phyloP scores from a whole-genome alignment of 1,140 invertebrate genomes.

The Drosophila sulfurigaster region DNA sequence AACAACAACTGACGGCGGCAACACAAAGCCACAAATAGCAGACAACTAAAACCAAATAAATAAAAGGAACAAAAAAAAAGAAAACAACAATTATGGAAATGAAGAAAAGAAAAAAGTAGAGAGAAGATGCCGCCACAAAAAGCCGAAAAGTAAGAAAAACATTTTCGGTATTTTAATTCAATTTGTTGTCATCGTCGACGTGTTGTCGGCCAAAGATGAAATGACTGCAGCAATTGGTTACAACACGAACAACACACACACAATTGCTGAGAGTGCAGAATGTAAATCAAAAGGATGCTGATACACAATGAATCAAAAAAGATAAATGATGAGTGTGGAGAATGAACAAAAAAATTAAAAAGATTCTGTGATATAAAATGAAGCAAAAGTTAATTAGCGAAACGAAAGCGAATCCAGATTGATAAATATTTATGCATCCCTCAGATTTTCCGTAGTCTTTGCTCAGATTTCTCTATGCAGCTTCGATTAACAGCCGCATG shows the following conservation, averaged over 20 bases:
- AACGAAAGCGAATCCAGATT: not conserved
- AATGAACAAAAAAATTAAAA: not conserved
- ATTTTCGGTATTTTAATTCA: conserved; percentile 75
- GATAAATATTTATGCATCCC: not conserved
- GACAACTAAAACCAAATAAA: not conserved
- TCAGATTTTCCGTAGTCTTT: not conserved
- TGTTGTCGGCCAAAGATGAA: conserved; percentile 42
- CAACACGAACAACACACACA: not conserved
- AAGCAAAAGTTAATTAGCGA: not conserved
- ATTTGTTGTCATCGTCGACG: conserved; percentile 42
- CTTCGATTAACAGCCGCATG: conserved; percentile 2
- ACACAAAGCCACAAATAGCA: conserved; percentile 49
- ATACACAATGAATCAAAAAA: not conserved
- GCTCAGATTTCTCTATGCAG: not conserved
- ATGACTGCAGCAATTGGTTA: conserved; percentile 48
- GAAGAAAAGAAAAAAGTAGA: conserved; percentile 30
- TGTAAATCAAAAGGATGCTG: conserved; percentile 14
- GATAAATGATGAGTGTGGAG: not conserved
- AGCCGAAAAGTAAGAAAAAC: conserved; percentile 38
- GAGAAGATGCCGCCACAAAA: conserved; percentile 36
- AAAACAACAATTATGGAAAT: conserved; percentile 76
- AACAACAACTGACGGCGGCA: conserved; percentile 43
- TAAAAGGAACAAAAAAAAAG: conserved; percentile 6
- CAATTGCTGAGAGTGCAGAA: conserved; percentile 1
- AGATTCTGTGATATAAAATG: not conserved